Evolutionary conservation across 1,140 invertebrate genomes (phyloP).

Genomic region (Samia ricini): DNA sequence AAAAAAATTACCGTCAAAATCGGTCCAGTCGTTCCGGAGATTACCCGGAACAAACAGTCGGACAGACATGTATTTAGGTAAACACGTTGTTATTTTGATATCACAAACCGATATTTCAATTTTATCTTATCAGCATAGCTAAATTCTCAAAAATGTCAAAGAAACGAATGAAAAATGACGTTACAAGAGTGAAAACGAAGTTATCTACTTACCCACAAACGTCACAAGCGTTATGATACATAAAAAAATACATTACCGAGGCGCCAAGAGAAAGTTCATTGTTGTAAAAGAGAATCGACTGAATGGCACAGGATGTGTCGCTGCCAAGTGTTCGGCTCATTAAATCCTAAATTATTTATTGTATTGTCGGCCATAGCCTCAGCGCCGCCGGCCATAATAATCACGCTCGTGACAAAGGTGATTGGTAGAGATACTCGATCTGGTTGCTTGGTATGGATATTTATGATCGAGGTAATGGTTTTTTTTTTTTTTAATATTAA

Average conservation of each 20-base stretch:
- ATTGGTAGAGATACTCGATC: neutral
- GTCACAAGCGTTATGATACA: neutral
- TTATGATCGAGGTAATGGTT: too few species aligned
- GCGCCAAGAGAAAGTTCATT: neutral
- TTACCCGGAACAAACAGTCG: too few species aligned
- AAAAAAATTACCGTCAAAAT: too few species aligned
- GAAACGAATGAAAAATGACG: neutral
- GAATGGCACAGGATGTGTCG: neutral
- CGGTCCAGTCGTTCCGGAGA: too few species aligned
- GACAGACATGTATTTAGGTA: too few species aligned
- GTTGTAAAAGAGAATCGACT: neutral
- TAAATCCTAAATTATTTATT: neutral
- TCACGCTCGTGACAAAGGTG: neutral
- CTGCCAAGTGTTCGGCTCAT: neutral
- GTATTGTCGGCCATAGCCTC: neutral
- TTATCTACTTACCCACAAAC: neutral
- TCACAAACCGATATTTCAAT: too few species aligned
- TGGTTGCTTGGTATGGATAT: too few species aligned
- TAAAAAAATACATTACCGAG: neutral
- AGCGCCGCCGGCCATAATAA: neutral
- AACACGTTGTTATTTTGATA: too few species aligned
- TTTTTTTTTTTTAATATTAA: too few species aligned
- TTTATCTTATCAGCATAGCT: too few species aligned
- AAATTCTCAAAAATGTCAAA: too few species aligned
- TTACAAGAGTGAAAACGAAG: neutral